These are phyloP conservation scores for Hemithea aestivaria DNA, from an alignment of 2,888 invertebrate genomes.

Conservation along the genomic window DNA sequence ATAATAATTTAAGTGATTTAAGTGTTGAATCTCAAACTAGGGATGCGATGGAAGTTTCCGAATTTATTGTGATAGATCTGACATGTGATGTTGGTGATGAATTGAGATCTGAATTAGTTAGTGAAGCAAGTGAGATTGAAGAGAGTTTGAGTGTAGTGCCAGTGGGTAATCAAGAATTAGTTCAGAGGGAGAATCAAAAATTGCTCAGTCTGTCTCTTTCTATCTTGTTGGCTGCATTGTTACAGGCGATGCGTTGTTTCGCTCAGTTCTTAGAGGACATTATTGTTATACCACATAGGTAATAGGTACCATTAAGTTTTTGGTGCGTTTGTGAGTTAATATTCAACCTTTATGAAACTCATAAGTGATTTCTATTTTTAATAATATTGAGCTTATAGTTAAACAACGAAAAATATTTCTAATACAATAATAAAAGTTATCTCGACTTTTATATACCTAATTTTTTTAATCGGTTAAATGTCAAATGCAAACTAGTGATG, in stretches of 20 bases:
- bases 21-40: constrained; percentile 30
- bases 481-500: too few species aligned
- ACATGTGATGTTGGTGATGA: constrained; percentile 59
- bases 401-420: too few species aligned
- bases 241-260: constrained; percentile 81
- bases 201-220: constrained; percentile 80
- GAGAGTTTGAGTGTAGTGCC: constrained; percentile 67
- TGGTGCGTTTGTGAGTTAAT: constrained; percentile 9
- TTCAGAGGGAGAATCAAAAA: constrained; percentile 66
- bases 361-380: constrained; percentile 10
- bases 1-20: too few species aligned
- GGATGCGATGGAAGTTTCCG: constrained; percentile 39
- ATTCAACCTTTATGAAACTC: constrained; percentile 7
- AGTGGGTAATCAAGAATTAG: constrained; percentile 66
- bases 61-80: constrained; percentile 71
- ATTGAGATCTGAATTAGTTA: constrained; percentile 36
- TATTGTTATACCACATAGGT: constrained; percentile 71
- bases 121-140: constrained; percentile 57
- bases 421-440: too few species aligned
- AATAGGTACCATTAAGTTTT: constrained; percentile 36
- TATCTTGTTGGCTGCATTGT: constrained; percentile 78
- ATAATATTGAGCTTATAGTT: too few species aligned
- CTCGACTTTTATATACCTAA: too few species aligned
- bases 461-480: too few species aligned
- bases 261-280: constrained; percentile 81